phyloP scores from a whole-genome alignment of 2,888 invertebrate species.

The Erpobdella octoculata region DNA sequence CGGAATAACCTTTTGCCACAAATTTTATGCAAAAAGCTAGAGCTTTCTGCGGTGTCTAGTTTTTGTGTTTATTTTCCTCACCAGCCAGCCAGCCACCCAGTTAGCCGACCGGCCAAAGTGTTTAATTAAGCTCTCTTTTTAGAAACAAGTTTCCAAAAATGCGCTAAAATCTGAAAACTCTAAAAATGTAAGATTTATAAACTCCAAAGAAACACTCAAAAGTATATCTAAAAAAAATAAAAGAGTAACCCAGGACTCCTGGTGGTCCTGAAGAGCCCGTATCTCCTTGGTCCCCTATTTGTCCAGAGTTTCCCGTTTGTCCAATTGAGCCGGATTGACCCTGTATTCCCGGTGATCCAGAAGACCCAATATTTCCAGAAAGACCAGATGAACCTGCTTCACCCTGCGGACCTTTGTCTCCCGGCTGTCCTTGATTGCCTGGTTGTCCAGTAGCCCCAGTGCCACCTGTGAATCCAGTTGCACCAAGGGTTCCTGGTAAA shows the following conservation, averaged over 20 bases:
- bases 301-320: conserved; percentile 8
- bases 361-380: conserved; percentile 10
- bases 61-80: no score
- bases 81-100: no score
- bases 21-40: no score
- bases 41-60: no score
- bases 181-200: no score
- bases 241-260: conserved; percentile 1
- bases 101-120: no score
- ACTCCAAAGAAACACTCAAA: no score
- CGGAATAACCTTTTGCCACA: no score
- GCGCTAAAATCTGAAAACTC: no score
- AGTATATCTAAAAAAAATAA: no score
- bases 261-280: conserved; percentile 24
- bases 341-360: conserved; percentile 23
- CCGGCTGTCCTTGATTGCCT: background rate
- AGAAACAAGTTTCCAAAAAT: background rate
- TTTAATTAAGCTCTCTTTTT: background rate
- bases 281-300: conserved; percentile 10
- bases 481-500: background rate
- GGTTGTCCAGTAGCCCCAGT: background rate
- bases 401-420: conserved; percentile 10
- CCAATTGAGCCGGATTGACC: conserved; percentile 6
- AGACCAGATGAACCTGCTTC: conserved; percentile 3
- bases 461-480: background rate